phyloP scores from a whole-genome alignment of 2,113 vertebrate genomes.

The Hippocampus zosterae region DNA sequence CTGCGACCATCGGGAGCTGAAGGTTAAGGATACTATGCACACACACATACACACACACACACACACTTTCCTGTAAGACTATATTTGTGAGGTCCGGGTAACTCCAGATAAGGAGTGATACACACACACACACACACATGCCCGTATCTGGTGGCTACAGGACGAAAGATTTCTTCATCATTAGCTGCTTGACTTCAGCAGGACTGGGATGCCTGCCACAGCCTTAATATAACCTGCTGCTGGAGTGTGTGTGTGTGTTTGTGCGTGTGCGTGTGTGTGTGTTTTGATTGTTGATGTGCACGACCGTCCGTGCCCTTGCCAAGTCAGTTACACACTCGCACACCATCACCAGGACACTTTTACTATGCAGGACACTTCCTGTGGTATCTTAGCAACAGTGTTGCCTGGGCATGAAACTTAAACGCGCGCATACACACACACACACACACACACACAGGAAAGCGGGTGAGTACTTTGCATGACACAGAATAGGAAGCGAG shows the following conservation, averaged over 20 bases:
- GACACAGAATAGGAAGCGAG: slow-evolving; percentile 5
- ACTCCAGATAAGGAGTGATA: too few species aligned
- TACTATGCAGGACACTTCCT: slow-evolving; percentile 68
- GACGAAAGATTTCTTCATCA: slow-evolving; percentile 36
- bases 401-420: slow-evolving; percentile 36
- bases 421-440: slow-evolving; percentile 8
- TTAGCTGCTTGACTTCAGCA: slow-evolving; percentile 15
- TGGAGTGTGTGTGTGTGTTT: slow-evolving; percentile 5
- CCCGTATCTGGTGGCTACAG: slow-evolving; percentile 11
- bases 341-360: slow-evolving; percentile 41
- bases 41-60: slow-evolving; percentile 6
- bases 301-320: slow-evolving; percentile 45
- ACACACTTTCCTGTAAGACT: too few species aligned
- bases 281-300: slow-evolving; percentile 31
- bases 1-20: slow-evolving; percentile 17
- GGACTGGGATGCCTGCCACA: slow-evolving; percentile 20
- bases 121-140: slow-evolving; percentile 5
- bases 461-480: not conserved
- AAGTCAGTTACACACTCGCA: slow-evolving; percentile 48
- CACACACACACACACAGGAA: not conserved
- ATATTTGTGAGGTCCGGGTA: too few species aligned
- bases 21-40: slow-evolving; percentile 2
- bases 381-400: slow-evolving; percentile 66
- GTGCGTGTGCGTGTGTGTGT: slow-evolving; percentile 5
- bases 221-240: slow-evolving; percentile 26